Evolutionary conservation across 2,113 vertebrate species (phyloP).

Genomic region (Myiozetetes cayanensis): DNA sequence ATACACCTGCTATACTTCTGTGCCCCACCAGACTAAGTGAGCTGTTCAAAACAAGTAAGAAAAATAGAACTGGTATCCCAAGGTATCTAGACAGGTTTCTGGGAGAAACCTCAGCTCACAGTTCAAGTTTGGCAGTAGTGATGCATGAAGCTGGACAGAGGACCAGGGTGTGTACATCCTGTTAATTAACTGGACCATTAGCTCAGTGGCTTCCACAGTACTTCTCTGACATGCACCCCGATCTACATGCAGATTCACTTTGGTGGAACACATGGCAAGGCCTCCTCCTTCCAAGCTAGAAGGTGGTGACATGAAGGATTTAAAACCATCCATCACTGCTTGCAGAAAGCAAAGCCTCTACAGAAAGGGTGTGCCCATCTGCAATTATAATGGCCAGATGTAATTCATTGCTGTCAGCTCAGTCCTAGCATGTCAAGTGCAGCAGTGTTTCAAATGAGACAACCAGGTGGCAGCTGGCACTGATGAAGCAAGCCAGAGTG

Average conservation of each 20-base stretch:
- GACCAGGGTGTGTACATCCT: background rate
- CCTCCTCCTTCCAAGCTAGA: background rate
- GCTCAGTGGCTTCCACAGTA: background rate
- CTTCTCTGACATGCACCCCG: background rate
- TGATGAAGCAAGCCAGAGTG: background rate
- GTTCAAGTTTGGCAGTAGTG: background rate
- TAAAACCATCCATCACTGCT: background rate
- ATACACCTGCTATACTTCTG: background rate
- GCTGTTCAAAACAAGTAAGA: background rate
- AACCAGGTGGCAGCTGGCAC: background rate
- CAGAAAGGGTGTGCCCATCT: background rate
- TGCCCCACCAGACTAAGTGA: background rate
- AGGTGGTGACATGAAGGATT: background rate
- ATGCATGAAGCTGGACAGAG: background rate
- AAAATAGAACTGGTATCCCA: background rate
- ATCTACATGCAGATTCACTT: background rate
- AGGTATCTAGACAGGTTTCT: background rate
- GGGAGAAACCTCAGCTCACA: background rate
- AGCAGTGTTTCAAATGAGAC: background rate
- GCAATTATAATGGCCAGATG: background rate
- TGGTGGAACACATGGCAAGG: background rate
- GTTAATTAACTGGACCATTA: background rate
- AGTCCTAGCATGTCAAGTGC: background rate
- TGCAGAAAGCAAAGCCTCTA: background rate
- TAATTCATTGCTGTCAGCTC: background rate